A percentile compares a stretch with the other conserved stretches of the same genome.
These are phyloP conservation scores for Clarias magur DNA, from an alignment of 2,113 vertebrate genomes.

Conservation along the genomic window DNA sequence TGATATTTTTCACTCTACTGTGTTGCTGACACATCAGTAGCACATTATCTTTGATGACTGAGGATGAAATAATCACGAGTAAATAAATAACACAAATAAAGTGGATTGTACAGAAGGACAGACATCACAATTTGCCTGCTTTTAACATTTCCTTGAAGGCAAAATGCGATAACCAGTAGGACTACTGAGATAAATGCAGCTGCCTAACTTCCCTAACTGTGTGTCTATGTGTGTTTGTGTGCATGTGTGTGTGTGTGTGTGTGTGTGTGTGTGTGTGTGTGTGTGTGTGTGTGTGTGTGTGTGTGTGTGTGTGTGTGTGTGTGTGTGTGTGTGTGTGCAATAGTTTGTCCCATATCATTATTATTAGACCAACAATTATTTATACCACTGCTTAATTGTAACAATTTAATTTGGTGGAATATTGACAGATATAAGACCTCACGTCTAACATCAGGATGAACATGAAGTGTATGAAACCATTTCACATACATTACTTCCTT, in stretches of 20 bases:
- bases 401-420: background rate
- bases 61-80: too few species aligned
- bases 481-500: slow-evolving; percentile 45
- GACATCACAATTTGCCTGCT: too few species aligned
- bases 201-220: too few species aligned
- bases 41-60: too few species aligned
- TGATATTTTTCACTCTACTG: background rate
- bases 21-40: too few species aligned
- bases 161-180: too few species aligned
- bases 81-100: too few species aligned
- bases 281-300: background rate
- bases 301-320: background rate
- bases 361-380: background rate
- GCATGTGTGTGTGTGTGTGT: background rate
- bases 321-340: background rate
- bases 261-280: background rate
- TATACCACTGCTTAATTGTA: background rate
- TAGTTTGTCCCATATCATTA: background rate
- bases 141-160: too few species aligned
- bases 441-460: background rate
- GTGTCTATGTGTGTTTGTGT: too few species aligned
- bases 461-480: background rate
- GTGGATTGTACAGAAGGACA: too few species aligned
- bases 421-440: background rate
- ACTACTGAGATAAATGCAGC: too few species aligned